Conservation (phyloP, 1,140 invertebrate species). For the Pteromalus puparum region DNA sequence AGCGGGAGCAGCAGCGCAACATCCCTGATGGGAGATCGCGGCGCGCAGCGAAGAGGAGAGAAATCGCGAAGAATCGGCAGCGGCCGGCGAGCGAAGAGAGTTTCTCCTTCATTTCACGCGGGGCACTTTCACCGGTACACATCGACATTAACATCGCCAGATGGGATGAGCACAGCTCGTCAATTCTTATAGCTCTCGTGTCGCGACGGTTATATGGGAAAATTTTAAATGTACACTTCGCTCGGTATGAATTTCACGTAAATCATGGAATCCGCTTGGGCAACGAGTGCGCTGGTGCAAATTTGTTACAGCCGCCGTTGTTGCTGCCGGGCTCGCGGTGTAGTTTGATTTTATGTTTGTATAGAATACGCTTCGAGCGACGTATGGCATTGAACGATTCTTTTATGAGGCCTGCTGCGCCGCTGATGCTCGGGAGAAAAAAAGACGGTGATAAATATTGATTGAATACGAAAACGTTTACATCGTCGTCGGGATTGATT, state of each 20-base stretch:
- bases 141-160: slow-evolving; percentile 33
- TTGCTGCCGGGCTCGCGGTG: background rate
- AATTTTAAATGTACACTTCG: slow-evolving; percentile 27
- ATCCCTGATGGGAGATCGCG: background rate
- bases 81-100: background rate
- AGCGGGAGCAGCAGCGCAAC: background rate
- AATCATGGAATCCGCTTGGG: slow-evolving; percentile 36
- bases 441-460: slow-evolving; percentile 7
- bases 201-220: slow-evolving; percentile 30
- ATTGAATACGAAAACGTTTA: background rate
- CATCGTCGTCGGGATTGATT: background rate
- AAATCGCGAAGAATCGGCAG: slow-evolving; percentile 20
- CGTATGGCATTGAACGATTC: background rate
- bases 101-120: slow-evolving; percentile 32
- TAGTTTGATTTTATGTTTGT: slow-evolving; percentile 19
- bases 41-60: background rate
- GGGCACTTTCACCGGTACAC: slow-evolving; percentile 29
- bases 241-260: slow-evolving; percentile 32
- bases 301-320: background rate
- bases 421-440: background rate
- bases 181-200: slow-evolving; percentile 42
- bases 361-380: background rate
- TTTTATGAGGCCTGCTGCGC: slow-evolving; percentile 5
- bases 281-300: background rate
- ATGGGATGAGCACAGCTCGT: slow-evolving; percentile 31